Evolutionary conservation across 2,797 vertebrate genomes (phyloP).

Genomic region (Kryptopterus vitreolus): DNA sequence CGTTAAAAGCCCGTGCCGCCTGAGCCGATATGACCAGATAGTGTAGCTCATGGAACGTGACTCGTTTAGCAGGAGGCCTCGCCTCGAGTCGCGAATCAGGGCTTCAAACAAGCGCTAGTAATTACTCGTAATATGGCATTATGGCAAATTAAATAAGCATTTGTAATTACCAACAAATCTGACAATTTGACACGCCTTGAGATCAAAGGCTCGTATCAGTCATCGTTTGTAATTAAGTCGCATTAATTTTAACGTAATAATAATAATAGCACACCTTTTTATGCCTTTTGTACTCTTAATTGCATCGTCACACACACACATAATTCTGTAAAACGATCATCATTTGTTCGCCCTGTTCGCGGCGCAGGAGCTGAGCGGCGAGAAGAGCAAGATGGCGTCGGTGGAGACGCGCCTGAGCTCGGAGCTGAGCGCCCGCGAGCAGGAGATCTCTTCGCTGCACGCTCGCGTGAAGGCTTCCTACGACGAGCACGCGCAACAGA

Average conservation of each 20-base stretch:
- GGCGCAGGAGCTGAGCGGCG: slow-evolving; percentile 75
- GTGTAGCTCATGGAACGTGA: no score
- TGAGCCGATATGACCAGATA: no score
- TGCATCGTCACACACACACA: no score
- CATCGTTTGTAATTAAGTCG: neutral
- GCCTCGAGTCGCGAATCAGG: neutral
- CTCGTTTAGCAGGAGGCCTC: neutral
- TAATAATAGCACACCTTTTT: neutral
- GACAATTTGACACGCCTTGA: neutral
- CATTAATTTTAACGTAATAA: neutral
- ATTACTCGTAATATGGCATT: no score
- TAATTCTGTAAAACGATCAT: no score
- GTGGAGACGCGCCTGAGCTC: slow-evolving; percentile 78
- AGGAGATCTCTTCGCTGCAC: slow-evolving; percentile 73
- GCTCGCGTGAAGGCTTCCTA: slow-evolving; percentile 82
- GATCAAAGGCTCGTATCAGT: neutral
- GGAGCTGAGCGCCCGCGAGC: slow-evolving; percentile 71
- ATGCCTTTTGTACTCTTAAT: neutral
- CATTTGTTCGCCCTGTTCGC: neutral
- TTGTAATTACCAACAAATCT: neutral
- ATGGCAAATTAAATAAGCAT: neutral
- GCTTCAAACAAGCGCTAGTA: neutral
- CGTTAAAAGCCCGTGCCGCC: no score
- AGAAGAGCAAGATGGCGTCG: slow-evolving; percentile 72
- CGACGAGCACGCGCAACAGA: slow-evolving; percentile 76